phyloP scores from a whole-genome alignment of 37 sponge, comb jelly and placozoan genomes.

The Crambe crambe region DNA sequence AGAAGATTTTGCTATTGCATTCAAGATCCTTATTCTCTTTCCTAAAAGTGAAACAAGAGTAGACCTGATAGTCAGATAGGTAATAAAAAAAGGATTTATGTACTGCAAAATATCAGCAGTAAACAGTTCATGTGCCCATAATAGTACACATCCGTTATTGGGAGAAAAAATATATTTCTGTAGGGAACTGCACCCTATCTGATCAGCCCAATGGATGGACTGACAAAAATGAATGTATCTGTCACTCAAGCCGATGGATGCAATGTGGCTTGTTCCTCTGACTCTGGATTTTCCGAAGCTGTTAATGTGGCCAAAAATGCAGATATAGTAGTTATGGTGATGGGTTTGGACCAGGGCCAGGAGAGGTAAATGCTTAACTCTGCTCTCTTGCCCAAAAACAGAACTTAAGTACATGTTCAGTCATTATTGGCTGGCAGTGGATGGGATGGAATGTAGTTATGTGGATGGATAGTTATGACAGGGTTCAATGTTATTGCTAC shows the following conservation, averaged over 20 bases:
- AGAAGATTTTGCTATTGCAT: too few relatives aligned
- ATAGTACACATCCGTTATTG: neutral
- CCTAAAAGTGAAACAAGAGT: too few relatives aligned
- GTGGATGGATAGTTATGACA: neutral
- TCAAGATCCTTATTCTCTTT: too few relatives aligned
- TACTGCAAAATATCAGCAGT: too few relatives aligned
- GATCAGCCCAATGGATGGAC: conserved; percentile 71
- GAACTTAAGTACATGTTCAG: neutral
- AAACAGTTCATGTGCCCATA: too few relatives aligned
- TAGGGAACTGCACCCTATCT: conserved; percentile 81
- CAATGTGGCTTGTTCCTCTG: conserved; percentile 59
- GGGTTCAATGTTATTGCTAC: neutral
- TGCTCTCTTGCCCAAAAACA: too few relatives aligned
- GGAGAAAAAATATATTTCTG: neutral
- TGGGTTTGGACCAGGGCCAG: conserved; percentile 59
- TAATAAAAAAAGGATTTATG: too few relatives aligned
- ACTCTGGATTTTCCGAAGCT: conserved; percentile 62
- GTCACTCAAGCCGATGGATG: conserved; percentile 62
- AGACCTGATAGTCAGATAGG: too few relatives aligned
- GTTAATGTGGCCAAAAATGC: conserved; percentile 47
- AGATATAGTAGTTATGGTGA: conserved; percentile 67
- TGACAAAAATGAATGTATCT: conserved; percentile 31
- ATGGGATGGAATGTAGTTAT: neutral
- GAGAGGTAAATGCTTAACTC: conserved; percentile 68
- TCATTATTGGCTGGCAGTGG: neutral